Evolutionary conservation across 1,140 invertebrate genomes (phyloP), one percentile per base, ranked within the genome.

Genomic region (Galleria mellonella): DNA sequence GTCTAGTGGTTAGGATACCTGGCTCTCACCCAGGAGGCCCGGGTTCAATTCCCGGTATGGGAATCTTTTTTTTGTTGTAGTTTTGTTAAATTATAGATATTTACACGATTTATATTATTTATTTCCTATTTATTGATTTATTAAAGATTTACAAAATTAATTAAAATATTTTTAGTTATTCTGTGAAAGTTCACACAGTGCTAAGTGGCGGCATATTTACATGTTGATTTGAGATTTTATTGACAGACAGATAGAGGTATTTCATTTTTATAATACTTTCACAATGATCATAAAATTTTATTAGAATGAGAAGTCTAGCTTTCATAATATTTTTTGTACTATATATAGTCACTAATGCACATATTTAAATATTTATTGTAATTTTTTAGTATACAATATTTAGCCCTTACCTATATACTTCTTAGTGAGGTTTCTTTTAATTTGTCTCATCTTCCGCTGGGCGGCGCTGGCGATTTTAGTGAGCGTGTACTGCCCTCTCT

Each of bases 401-500:
- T 39, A 46, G 17, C 30, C 10, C 52, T 55, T 47, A 87, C 83
- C 81, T 11, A 72, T 72, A 46, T 82, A 78, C 72, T 79, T 62
- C 61, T 87, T 85, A n/a, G 87, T 89, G 23, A 89, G 81, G 51
- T 84, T 87, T 55, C 81, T 53, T 58, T 83, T 85, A 14, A 87
- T 72, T 49, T 86, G 70, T 10, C 69, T 66, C 81, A 87, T 87
- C 52, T 86, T 87, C 51, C 69, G 83, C 51, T 89, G 88, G 4
- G 88, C 88, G 32, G 76, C 88, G 48, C 83, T 88, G 42, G 89
- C 88, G 45, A 89, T 88, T 45, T 88, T 88, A n/a, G 87, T 89
- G 9, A 89, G 85, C 1, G 89, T 90, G 51, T 89, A 88, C 23
- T 86, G 86, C 37, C 87, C 88, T 14, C 83, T 87, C 0, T 74